A percentile compares a stretch with the other conserved stretches of the same genome.
Conservation (phyloP, 2,888 invertebrate genomes). For the Augiades crinisus region DNA sequence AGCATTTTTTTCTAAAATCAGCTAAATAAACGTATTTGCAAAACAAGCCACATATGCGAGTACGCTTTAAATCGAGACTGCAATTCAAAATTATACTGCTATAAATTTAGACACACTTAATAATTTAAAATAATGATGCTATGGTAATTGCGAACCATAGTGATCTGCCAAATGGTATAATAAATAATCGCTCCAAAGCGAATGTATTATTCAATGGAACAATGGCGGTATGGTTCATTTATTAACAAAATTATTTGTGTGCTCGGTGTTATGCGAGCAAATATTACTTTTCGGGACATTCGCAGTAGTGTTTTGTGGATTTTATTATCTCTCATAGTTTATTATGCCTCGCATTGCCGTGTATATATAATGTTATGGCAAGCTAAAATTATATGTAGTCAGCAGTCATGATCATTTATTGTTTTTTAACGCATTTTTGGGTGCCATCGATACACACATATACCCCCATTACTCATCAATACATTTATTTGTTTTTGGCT, state of each 20-base stretch:
- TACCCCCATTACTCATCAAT: too few relatives aligned
- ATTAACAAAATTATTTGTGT: constrained; percentile 37
- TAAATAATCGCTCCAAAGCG: constrained; percentile 44
- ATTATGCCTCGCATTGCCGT: constrained; percentile 12
- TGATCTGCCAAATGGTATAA: constrained; percentile 40
- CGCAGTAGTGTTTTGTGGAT: constrained; percentile 4
- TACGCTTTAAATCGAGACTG: too few relatives aligned
- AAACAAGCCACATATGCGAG: too few relatives aligned
- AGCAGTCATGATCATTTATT: too few relatives aligned
- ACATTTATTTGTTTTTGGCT: too few relatives aligned
- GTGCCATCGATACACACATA: too few relatives aligned
- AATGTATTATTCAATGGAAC: constrained; percentile 40
- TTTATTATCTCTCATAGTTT: constrained; percentile 31
- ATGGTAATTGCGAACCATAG: constrained; percentile 39
- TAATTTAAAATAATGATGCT: constrained; percentile 44
- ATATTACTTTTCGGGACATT: constrained; percentile 33
- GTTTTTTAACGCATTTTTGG: too few relatives aligned
- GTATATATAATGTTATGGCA: not conserved
- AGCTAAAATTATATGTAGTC: too few relatives aligned
- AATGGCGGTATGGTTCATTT: constrained; percentile 41
- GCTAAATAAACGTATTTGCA: too few relatives aligned
- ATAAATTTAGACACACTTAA: constrained; percentile 37
- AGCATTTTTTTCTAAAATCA: too few relatives aligned
- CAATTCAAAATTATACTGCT: too few relatives aligned
- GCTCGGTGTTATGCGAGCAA: constrained; percentile 24